Evolutionary conservation across 2,113 vertebrate genomes (phyloP), one percentile per base, ranked within the genome.

Genomic region (Menura novaehollandiae): DNA sequence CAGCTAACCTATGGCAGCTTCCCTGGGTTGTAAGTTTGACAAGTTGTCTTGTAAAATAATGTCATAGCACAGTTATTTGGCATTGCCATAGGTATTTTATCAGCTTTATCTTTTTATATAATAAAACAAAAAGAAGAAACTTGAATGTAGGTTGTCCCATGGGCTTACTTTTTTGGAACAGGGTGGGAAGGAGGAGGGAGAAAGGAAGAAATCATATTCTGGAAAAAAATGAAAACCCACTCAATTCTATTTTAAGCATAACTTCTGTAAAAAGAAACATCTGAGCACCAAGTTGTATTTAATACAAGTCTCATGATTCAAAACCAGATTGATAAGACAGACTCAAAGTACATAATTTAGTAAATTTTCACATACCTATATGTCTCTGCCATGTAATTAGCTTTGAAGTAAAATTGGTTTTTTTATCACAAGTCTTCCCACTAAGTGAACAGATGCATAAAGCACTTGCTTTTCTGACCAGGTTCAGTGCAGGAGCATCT

Each of bases 181-280:
- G 68, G 55, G 79, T 62, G 82, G 85, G 67, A 88, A 92, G 68
- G 59, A 91, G 69, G 39, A 87, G 56, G 33, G 8, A 88, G 62
- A 80, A 52, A 95, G 68, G 89, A 94, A 81, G 52, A 88, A 95
- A 94, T 89, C 46, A 77, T 52, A 77, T 27, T 84, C 92, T 81
- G 22, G 43, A 94, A 93, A 87, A 83, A 93, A 95, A 71, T 49
- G 63, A 32, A 68, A 80, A 74, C 95, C 82, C 79, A 95, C 95
- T 90, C 75, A 56, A 64, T 81, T 80, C 82, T 94, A 96, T 96
- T 95, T 96, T 92, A 94, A 91, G 82, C 11, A 49, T 46, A 84
- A 77, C 32, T 90, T 92, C 76, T 67, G 72, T 81, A 95, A 91
- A 95, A 93, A 86, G 64, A 90, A 77, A 74, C 55, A 92, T 77